Conservation (phyloP, 2,888 invertebrate species). For the Tortricodes alternella region DNA sequence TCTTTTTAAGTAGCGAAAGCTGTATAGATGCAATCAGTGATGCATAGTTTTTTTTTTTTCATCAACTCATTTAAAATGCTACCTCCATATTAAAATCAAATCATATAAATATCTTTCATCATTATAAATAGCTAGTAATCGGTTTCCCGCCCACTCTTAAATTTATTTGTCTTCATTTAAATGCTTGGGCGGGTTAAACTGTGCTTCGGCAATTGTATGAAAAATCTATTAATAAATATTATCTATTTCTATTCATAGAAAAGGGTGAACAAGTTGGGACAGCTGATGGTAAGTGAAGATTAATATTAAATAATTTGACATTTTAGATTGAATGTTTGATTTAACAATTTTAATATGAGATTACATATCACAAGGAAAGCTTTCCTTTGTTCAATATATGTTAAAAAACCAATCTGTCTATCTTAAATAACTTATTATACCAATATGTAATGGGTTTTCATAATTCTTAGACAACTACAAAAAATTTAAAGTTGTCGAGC, state of each 20-base stretch:
- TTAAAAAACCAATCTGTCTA: too few species aligned
- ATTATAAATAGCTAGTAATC: background rate
- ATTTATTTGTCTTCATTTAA: background rate
- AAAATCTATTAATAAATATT: conserved; percentile 14
- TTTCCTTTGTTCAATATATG: too few species aligned
- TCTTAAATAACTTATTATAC: too few species aligned
- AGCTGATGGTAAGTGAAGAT: conserved; percentile 22
- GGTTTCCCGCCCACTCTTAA: conserved; percentile 11
- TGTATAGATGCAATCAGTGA: background rate
- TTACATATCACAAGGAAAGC: too few species aligned
- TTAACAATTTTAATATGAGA: too few species aligned
- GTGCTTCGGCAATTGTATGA: conserved; percentile 8
- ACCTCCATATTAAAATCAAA: conserved; percentile 6
- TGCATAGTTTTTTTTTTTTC: too few species aligned
- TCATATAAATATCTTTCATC: background rate
- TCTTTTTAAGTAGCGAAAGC: conserved; percentile 16
- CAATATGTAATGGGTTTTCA: too few species aligned
- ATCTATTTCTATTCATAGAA: conserved; percentile 27
- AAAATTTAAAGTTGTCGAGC: too few species aligned
- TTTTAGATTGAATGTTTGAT: background rate
- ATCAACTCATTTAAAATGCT: background rate
- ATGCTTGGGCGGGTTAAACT: conserved; percentile 1
- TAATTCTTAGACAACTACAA: too few species aligned
- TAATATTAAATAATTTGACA: background rate
- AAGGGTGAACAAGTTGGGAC: conserved; percentile 18